Evolutionary conservation across 2,888 invertebrate species (phyloP), one percentile per base, ranked within the genome.

Genomic region (Papilio elwesi): DNA sequence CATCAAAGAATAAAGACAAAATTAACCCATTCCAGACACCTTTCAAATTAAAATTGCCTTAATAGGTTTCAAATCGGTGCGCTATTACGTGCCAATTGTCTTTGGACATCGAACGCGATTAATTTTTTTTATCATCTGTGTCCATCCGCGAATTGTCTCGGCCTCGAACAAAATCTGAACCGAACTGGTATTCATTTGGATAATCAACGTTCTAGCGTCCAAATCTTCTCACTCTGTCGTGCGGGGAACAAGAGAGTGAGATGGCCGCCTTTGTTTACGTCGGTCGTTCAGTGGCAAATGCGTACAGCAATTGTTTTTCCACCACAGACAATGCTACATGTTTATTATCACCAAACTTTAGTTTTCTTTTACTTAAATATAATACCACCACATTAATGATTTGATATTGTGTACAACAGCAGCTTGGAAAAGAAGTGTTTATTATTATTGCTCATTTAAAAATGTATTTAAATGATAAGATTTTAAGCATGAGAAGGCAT

Each of bases 101-200:
- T 67, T 53, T 71, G 71, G 49, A 43, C 67, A 52, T 62, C 52
- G 52, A 49, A 59, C 48, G 26, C 38, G 16, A 59, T 66, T 57
- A 57, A 65, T 55, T 62, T 62, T 62, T 62, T 48, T 71, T 55
- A 49, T 57, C 55, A 71, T 66, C 71, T 66, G 51, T 59, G 52
- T 53, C 71, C 57, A 66, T 76, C 71, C 63, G 63, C 73, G 72
- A 74, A 74, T 72, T 71, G 65, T 57, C 72, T 73, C 78, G 85
- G 78, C 86, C 90, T 88, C 86, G 88, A n/a, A 70, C 73, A 72
- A 77, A 76, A 85, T 87, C 91, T 87, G 86, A 90, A 85, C 81
- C 76, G 74, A 89, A 91, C 91, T 84, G 85, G 91, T 89, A 87
- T 87, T 87, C 87, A 90, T 90, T 90, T 86, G 84, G 78, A 84